Conservation (phyloP, 2,888 invertebrate genomes). For the Brachyopa scutellaris region DNA sequence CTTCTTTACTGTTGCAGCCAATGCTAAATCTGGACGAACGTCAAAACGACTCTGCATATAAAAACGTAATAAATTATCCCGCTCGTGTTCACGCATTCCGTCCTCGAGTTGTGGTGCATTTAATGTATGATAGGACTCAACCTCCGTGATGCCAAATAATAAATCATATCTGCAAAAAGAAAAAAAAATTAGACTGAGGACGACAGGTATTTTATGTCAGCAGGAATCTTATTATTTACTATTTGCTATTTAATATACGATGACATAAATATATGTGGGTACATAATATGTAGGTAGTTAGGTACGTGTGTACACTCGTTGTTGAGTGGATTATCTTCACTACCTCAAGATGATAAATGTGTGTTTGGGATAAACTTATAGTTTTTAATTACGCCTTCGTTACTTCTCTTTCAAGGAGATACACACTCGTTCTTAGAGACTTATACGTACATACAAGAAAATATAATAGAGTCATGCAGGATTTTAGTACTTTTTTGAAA, state of each 20-base stretch:
- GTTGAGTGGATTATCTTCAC: background rate
- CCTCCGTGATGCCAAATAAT: constrained; percentile 92
- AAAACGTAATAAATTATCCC: constrained; percentile 89
- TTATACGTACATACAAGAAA: background rate
- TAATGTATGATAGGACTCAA: constrained; percentile 90
- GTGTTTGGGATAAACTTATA: background rate
- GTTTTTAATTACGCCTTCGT: background rate
- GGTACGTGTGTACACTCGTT: no score
- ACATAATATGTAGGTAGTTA: no score
- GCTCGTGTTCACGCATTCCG: constrained; percentile 89
- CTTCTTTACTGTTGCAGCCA: constrained; percentile 86
- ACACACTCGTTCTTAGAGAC: background rate
- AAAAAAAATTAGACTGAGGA: no score
- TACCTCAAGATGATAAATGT: background rate
- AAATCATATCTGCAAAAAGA: constrained; percentile 89
- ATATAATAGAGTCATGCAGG: no score
- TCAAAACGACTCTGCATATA: constrained; percentile 91
- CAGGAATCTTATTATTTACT: background rate
- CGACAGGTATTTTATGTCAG: background rate
- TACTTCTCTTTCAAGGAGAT: background rate
- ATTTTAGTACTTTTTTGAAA: no score
- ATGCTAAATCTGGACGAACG: constrained; percentile 87
- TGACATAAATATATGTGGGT: no score
- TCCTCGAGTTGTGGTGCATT: constrained; percentile 87
- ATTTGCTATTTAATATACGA: background rate